These are phyloP conservation scores for Vanessa cardui DNA, from an alignment of 2,888 invertebrate genomes.

Conservation along the genomic window DNA sequence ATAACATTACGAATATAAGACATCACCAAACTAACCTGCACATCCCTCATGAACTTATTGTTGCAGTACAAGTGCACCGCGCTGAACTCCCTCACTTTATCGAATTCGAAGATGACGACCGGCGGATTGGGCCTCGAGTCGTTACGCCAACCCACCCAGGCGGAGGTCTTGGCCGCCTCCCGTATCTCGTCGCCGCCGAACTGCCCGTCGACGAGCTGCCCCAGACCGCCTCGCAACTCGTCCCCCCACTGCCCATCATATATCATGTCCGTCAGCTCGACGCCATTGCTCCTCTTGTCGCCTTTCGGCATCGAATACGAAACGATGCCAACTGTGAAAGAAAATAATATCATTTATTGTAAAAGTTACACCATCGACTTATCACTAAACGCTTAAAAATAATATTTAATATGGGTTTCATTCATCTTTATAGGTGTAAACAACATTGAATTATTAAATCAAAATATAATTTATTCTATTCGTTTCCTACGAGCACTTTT, in stretches of 20 bases:
- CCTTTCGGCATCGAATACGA: conserved; percentile 95
- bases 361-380: no score
- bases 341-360: not conserved
- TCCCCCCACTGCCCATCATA: conserved; percentile 94
- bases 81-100: conserved; percentile 92
- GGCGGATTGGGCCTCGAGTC: conserved; percentile 86
- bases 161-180: conserved; percentile 83
- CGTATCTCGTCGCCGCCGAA: conserved; percentile 87
- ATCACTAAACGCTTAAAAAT: no score
- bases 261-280: conserved; percentile 91
- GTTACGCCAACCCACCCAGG: conserved; percentile 96
- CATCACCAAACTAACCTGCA: conserved; percentile 82
- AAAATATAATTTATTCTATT: no score
- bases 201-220: conserved; percentile 92
- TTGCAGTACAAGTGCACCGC: conserved; percentile 91
- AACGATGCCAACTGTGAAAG: conserved; percentile 87
- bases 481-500: no score
- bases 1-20: no score
- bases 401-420: no score
- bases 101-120: conserved; percentile 91
- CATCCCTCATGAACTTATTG: conserved; percentile 93
- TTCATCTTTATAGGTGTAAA: no score
- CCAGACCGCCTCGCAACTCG: conserved; percentile 89
- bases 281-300: conserved; percentile 89
- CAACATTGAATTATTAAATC: no score